Evolutionary conservation across 2,113 vertebrate genomes (phyloP), one percentile per base, ranked within the genome.

Genomic region (Melanerpes aurifrons): DNA sequence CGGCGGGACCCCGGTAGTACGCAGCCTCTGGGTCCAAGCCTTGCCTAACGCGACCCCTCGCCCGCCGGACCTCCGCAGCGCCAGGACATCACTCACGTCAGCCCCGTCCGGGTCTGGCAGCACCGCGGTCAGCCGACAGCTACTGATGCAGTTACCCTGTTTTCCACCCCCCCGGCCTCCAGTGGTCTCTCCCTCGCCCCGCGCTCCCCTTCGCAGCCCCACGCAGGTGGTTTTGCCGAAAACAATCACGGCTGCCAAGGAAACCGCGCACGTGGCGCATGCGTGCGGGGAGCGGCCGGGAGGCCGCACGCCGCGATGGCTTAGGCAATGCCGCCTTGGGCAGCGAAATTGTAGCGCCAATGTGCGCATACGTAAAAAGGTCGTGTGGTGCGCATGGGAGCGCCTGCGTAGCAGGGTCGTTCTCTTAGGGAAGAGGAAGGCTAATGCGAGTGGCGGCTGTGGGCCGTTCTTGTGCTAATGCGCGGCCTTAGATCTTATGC

Each of bases 171-270:
- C 29, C 35, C 57, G 58, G 71, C 56, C 24, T 6, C 21, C 57
- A 64, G 26, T 85, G 89, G 28, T 40, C 63, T 78, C 69, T 37
- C 7, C 45, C 22, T 4, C 21, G 5, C 28, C 37, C 62, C 19
- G 10, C 15, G 4, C 32, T 48, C 76, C 82, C 86, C 82, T 8
- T 14, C 53, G 5, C 59, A 7, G n/a, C 57, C 4, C n/a, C 6
- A 31, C 64, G 20, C 62, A 2, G 17, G 43, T 92, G 66, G 87
- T 72, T 94, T n/a, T 15, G 75, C 72, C 92, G 92, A 73, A 89
- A 94, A 94, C 93, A 94, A 70, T 17, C 50, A 2, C 47, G 4
- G 91, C 84, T 96, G 25, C 95, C 94, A 83, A 14, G 95, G 95
- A 64, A 81, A 96, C 94, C 5, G 68, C 47, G 43, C 32, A 0